phyloP scores from a whole-genome alignment of 2,888 invertebrate species.

The Spodoptera littoralis region DNA sequence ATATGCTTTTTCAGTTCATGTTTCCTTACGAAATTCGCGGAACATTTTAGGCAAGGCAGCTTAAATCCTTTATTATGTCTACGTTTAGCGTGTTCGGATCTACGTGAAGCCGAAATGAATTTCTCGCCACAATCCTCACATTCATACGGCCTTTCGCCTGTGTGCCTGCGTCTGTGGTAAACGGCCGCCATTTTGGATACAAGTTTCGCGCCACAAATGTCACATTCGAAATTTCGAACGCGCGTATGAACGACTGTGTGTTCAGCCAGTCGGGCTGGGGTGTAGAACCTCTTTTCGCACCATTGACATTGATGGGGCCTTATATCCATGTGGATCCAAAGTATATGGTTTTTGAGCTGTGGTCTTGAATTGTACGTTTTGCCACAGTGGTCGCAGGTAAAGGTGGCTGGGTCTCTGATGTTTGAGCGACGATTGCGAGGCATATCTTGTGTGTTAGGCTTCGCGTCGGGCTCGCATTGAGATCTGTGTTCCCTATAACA shows the following conservation, averaged over 20 bases:
- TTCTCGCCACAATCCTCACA: constrained; percentile 81
- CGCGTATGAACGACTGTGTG: constrained; percentile 87
- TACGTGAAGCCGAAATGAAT: constrained; percentile 81
- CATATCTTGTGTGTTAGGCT: constrained; percentile 68
- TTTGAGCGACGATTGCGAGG: constrained; percentile 75
- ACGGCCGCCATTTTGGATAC: constrained; percentile 84
- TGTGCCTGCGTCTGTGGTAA: constrained; percentile 83
- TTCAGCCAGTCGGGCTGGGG: constrained; percentile 83
- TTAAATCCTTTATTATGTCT: constrained; percentile 76
- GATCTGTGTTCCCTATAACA: constrained; percentile 81
- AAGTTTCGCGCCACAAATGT: constrained; percentile 84
- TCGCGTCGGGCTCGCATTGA: constrained; percentile 79
- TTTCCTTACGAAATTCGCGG: constrained; percentile 72
- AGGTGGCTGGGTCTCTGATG: constrained; percentile 78
- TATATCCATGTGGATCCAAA: constrained; percentile 85
- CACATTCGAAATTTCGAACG: constrained; percentile 85
- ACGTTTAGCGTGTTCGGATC: constrained; percentile 80
- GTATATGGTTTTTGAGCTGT: constrained; percentile 82
- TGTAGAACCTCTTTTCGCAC: constrained; percentile 86
- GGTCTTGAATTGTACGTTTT: constrained; percentile 78
- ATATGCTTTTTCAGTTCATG: constrained; percentile 76
- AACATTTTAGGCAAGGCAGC: constrained; percentile 71
- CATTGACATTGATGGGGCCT: constrained; percentile 85
- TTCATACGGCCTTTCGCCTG: constrained; percentile 82
- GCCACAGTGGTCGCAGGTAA: constrained; percentile 79